Conservation (phyloP, 2,888 invertebrate genomes). For the Polia nebulosa region DNA sequence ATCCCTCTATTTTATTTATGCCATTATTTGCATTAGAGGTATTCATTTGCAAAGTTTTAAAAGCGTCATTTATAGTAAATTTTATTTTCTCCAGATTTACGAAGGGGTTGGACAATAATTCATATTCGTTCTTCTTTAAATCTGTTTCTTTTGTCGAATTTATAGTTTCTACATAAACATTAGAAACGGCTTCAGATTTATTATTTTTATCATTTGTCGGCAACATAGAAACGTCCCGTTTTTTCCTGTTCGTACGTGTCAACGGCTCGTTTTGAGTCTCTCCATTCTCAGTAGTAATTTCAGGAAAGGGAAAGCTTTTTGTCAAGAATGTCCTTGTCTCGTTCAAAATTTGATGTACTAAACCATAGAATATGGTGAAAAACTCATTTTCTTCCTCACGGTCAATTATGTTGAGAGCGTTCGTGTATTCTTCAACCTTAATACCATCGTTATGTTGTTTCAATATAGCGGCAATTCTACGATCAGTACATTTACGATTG, state of each 20-base stretch:
- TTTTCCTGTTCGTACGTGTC: slow-evolving; percentile 74
- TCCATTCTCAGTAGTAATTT: slow-evolving; percentile 53
- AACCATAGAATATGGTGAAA: slow-evolving; percentile 71
- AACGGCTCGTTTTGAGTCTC: slow-evolving; percentile 53
- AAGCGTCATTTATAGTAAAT: slow-evolving; percentile 19
- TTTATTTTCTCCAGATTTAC: slow-evolving; percentile 17
- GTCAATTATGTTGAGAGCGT: slow-evolving; percentile 75
- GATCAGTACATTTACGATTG: slow-evolving; percentile 68
- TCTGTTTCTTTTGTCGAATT: slow-evolving; percentile 57
- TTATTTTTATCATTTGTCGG: slow-evolving; percentile 37
- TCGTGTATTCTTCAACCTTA: slow-evolving; percentile 75
- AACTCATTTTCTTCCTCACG: slow-evolving; percentile 77
- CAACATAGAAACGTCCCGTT: slow-evolving; percentile 69
- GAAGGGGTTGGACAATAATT: slow-evolving; percentile 34
- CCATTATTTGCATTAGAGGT: slow-evolving; percentile 5
- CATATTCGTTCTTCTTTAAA: slow-evolving; percentile 60
- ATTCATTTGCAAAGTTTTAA: slow-evolving; percentile 21
- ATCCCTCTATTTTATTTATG: slow-evolving; percentile 27
- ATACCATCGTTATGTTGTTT: slow-evolving; percentile 84
- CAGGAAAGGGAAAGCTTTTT: slow-evolving; percentile 65
- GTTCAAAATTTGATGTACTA: slow-evolving; percentile 77
- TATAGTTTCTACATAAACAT: slow-evolving; percentile 45
- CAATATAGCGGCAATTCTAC: slow-evolving; percentile 76
- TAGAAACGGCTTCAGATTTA: slow-evolving; percentile 29
- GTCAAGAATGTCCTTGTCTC: slow-evolving; percentile 77